Percentiles rank a stretch among this genome's conserved stretches.
Conservation (phyloP, 2,113 vertebrate genomes). For the Nymphicus hollandicus region DNA sequence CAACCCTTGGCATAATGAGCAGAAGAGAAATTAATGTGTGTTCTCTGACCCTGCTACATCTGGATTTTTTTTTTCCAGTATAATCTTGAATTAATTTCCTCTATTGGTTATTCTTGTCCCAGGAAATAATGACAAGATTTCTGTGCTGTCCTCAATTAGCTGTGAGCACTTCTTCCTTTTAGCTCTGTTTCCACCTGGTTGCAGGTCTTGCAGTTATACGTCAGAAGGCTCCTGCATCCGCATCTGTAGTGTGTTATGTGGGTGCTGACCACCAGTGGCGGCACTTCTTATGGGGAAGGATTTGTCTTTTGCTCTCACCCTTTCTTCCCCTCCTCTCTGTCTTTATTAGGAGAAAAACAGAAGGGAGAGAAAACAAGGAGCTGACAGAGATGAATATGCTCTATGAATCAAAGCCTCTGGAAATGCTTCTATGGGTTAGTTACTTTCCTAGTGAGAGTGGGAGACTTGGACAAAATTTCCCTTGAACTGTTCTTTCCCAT, state of each 20-base stretch:
- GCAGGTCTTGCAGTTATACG: neutral
- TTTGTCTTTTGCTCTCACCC: neutral
- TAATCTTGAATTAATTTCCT: slow-evolving; percentile 2
- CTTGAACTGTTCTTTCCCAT: neutral
- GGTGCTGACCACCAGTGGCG: rapidly evolving
- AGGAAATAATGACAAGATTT: neutral
- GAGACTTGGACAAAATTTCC: neutral
- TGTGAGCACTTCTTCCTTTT: neutral
- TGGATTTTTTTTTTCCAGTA: neutral
- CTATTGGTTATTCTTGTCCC: neutral
- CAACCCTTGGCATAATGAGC: neutral
- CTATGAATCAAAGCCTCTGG: slow-evolving; percentile 12
- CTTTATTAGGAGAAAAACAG: neutral
- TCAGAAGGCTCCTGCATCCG: neutral
- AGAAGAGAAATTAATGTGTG: neutral
- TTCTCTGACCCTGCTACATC: neutral
- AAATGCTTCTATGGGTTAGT: neutral
- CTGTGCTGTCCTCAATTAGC: neutral
- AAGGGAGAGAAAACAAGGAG: slow-evolving; percentile 3
- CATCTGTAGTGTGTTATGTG: neutral
- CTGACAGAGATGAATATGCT: slow-evolving; percentile 15
- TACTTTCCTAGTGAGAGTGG: neutral
- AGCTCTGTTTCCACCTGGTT: neutral
- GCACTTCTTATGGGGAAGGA: neutral
- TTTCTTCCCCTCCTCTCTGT: neutral